Percentiles rank a stretch among this genome's conserved stretches.
Evolutionary conservation across 2,113 vertebrate genomes (phyloP).

Genomic region (Tichodroma muraria): DNA sequence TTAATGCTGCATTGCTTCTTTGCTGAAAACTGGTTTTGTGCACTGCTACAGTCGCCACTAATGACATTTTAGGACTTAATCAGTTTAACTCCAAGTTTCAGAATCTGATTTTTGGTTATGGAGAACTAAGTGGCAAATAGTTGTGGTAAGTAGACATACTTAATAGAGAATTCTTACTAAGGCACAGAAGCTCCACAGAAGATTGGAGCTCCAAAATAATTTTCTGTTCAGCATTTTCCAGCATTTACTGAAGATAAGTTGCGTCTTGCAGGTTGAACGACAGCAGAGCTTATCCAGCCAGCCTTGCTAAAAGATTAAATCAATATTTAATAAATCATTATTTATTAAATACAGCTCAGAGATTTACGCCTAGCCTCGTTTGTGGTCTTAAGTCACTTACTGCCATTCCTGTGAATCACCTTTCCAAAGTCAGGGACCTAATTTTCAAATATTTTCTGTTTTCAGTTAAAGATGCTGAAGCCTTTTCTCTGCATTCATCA

Average conservation of each 20-base stretch:
- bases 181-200: neutral
- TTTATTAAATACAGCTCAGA: neutral
- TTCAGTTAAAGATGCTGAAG: neutral
- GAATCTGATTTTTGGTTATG: neutral
- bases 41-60: neutral
- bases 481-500: neutral
- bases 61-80: neutral
- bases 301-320: neutral
- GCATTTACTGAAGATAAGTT: neutral
- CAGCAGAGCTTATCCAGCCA: neutral
- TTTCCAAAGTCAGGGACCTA: neutral
- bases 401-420: neutral
- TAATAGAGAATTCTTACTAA: neutral
- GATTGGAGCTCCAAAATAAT: neutral
- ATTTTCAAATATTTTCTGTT: neutral
- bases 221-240: neutral
- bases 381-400: neutral
- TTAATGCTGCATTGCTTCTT: neutral
- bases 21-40: neutral
- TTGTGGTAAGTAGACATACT: neutral
- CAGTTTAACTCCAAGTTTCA: neutral
- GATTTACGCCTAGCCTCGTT: neutral
- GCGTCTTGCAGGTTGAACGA: fast-evolving
- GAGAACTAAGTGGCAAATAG: neutral
- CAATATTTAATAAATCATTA: neutral